A percentile compares a stretch with the other conserved stretches of the same genome.
Conservation (phyloP, 2,888 invertebrate species). For the Pristionchus fissidentatus region DNA sequence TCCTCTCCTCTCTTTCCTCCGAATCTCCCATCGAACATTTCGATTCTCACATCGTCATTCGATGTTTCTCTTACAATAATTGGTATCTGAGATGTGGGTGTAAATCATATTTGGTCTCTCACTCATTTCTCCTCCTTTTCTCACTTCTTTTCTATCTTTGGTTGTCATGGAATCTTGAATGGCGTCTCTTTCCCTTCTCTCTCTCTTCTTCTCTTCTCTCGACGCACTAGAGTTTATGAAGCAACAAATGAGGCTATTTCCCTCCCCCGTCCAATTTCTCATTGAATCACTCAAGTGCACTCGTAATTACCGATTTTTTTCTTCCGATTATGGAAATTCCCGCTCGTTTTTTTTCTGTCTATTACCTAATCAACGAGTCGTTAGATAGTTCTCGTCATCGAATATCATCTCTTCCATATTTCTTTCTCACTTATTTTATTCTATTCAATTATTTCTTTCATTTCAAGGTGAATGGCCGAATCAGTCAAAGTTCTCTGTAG, state of each 20-base stretch:
- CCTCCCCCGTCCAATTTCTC: background rate
- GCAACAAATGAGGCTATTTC: constrained; percentile 16
- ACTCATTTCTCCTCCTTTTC: constrained; percentile 35
- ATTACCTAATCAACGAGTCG: background rate
- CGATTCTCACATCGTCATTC: background rate
- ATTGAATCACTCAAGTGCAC: background rate
- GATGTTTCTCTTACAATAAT: background rate
- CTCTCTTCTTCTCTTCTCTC: constrained; percentile 35
- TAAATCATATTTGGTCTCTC: constrained; percentile 5
- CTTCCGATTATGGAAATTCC: background rate
- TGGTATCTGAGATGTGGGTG: background rate
- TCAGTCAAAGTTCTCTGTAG: constrained; percentile 86
- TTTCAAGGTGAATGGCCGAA: constrained; percentile 64
- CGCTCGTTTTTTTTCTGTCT: background rate
- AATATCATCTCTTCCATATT: background rate
- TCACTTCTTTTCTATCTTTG: constrained; percentile 19
- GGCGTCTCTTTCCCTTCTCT: constrained; percentile 30
- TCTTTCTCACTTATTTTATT: background rate
- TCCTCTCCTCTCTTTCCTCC: background rate
- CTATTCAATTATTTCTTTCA: background rate
- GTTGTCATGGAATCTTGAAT: constrained; percentile 39
- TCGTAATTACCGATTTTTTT: background rate
- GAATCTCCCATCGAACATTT: background rate
- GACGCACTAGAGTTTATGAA: too few relatives aligned
- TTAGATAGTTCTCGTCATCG: too few relatives aligned